These are phyloP conservation scores for Strix uralensis DNA, from an alignment of 2,113 vertebrate genomes.

Conservation along the genomic window DNA sequence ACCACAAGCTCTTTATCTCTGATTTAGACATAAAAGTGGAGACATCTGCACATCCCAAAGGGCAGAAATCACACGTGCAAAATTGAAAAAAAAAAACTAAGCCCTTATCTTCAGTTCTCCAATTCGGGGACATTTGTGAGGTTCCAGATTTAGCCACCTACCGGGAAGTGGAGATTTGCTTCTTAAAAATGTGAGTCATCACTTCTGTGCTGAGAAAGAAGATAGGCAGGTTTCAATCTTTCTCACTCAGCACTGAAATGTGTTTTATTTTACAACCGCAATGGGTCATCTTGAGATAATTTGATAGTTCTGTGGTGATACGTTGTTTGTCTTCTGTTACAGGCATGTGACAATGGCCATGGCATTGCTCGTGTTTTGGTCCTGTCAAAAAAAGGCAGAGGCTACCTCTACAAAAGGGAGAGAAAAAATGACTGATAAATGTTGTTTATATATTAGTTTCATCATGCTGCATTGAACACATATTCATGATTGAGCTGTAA, in stretches of 20 bases:
- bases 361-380: not conserved
- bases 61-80: not conserved
- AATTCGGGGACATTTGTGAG: not conserved
- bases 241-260: not conserved
- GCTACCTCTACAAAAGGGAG: not conserved
- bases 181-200: not conserved
- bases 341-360: accelerated
- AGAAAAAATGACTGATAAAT: not conserved
- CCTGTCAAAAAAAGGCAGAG: not conserved
- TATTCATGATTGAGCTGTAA: not conserved
- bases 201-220: not conserved
- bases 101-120: not conserved
- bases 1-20: not conserved
- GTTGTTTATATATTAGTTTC: not conserved
- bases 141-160: not conserved
- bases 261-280: not conserved
- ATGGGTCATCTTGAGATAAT: not conserved
- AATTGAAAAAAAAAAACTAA: not conserved
- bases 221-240: not conserved
- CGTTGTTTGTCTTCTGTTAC: not conserved
- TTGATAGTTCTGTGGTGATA: not conserved
- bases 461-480: accelerated
- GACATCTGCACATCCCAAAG: not conserved
- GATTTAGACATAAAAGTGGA: not conserved
- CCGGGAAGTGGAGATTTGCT: not conserved